These are phyloP conservation scores for Pantala flavescens DNA, from an alignment of 1,140 invertebrate species.

Conservation along the genomic window DNA sequence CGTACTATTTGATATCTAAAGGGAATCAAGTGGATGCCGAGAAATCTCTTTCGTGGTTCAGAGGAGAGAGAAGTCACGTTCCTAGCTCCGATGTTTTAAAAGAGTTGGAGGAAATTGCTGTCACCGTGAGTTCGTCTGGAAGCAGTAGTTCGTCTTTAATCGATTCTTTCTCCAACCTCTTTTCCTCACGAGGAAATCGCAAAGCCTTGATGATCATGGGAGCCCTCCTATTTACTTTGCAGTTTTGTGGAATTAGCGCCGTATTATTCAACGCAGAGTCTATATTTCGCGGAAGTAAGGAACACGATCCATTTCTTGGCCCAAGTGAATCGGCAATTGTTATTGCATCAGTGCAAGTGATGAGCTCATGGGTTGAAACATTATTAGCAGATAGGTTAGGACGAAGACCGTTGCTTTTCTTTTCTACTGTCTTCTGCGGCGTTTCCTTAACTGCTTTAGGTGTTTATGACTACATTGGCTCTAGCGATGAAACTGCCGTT, in stretches of 20 bases:
- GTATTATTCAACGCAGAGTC: constrained; percentile 59
- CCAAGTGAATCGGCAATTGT: constrained; percentile 31
- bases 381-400: constrained; percentile 45
- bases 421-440: constrained; percentile 41
- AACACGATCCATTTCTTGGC: constrained; percentile 34
- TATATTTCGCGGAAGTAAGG: constrained; percentile 42
- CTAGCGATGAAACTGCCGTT: constrained; percentile 31
- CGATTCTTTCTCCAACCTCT: constrained; percentile 29
- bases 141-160: background rate
- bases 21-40: constrained; percentile 32
- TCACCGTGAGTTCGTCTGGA: background rate
- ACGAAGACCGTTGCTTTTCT: constrained; percentile 41
- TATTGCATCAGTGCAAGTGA: constrained; percentile 53
- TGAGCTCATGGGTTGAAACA: constrained; percentile 43
- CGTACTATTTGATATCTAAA: constrained; percentile 28
- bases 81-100: too few species aligned
- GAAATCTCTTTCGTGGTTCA: constrained; percentile 19
- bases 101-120: background rate
- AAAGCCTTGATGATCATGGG: constrained; percentile 38
- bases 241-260: constrained; percentile 54
- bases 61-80: constrained; percentile 19
- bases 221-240: constrained; percentile 48
- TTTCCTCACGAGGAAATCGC: constrained; percentile 34
- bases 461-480: constrained; percentile 32
- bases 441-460: constrained; percentile 34